A percentile compares a stretch with the other conserved stretches of the same genome.
Evolutionary conservation across 2,797 vertebrate genomes (phyloP).

Genomic region (Mus minutoides): DNA sequence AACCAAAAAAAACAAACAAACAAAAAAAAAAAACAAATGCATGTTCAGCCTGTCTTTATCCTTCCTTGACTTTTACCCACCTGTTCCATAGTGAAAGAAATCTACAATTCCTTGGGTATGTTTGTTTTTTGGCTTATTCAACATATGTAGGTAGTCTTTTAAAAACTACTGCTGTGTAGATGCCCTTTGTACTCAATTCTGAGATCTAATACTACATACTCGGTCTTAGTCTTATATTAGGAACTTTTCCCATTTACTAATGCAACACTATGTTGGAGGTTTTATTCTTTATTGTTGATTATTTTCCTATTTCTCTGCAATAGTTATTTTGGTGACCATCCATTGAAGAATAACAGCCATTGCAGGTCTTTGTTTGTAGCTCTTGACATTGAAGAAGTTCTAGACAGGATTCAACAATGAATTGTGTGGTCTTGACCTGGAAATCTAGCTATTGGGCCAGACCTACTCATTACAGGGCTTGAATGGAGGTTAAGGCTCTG

Average conservation of each 20-base stretch:
- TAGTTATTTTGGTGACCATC: conserved; percentile 3
- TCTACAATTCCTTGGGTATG: not conserved
- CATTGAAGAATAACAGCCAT: not conserved
- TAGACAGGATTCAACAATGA: not conserved
- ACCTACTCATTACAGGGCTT: not conserved
- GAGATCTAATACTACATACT: not conserved
- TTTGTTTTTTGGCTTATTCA: not conserved
- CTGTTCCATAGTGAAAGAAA: not conserved
- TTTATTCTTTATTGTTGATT: not conserved
- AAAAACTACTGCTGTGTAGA: not conserved
- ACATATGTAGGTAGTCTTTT: not conserved
- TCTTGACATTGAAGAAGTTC: not conserved
- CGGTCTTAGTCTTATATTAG: not conserved
- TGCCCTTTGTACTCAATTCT: not conserved
- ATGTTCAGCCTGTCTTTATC: not conserved
- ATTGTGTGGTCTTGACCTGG: not conserved
- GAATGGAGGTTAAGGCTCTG: not conserved
- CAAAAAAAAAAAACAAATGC: too few relatives aligned
- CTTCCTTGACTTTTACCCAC: not conserved
- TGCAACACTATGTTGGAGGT: not conserved
- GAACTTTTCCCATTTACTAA: not conserved
- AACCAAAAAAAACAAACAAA: too few relatives aligned
- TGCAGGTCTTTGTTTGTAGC: not conserved
- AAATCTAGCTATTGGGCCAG: not conserved
- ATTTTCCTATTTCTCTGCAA: not conserved